Conservation (phyloP, 2,888 invertebrate species). For the Nudaria mundana region DNA sequence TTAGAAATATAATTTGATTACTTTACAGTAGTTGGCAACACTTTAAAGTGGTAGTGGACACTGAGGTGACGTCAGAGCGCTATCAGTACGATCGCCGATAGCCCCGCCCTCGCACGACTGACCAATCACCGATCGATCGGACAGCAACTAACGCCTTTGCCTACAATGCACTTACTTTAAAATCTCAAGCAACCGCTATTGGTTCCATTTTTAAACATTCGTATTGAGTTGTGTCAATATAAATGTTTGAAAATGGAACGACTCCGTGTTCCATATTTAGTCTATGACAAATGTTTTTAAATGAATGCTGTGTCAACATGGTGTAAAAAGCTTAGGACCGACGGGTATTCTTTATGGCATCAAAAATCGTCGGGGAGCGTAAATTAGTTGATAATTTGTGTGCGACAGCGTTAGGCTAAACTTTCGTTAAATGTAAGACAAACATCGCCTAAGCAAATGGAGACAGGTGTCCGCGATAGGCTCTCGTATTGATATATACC, state of each 20-base stretch:
- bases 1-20: too few relatives aligned
- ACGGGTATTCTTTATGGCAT: constrained; percentile 52
- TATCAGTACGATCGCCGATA: constrained; percentile 53
- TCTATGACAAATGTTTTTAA: constrained; percentile 21
- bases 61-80: constrained; percentile 44
- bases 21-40: constrained; percentile 10
- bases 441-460: constrained; percentile 77
- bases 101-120: constrained; percentile 63
- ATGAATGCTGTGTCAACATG: constrained; percentile 37
- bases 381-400: constrained; percentile 80
- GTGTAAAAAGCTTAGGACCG: constrained; percentile 63
- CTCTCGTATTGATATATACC: constrained; percentile 65
- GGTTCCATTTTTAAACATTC: constrained; percentile 22
- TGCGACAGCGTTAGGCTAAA: constrained; percentile 68
- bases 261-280: constrained; percentile 28
- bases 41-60: constrained; percentile 39
- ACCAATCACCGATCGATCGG: constrained; percentile 74
- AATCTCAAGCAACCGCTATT: constrained; percentile 30
- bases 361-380: constrained; percentile 63
- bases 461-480: constrained; percentile 74
- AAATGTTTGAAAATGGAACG: constrained; percentile 7
- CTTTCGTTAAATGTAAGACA: constrained; percentile 75
- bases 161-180: constrained; percentile 24
- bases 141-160: constrained; percentile 54
- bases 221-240: constrained; percentile 20